Conservation (phyloP, 2,113 vertebrate species). For the Hippocampus comes region DNA sequence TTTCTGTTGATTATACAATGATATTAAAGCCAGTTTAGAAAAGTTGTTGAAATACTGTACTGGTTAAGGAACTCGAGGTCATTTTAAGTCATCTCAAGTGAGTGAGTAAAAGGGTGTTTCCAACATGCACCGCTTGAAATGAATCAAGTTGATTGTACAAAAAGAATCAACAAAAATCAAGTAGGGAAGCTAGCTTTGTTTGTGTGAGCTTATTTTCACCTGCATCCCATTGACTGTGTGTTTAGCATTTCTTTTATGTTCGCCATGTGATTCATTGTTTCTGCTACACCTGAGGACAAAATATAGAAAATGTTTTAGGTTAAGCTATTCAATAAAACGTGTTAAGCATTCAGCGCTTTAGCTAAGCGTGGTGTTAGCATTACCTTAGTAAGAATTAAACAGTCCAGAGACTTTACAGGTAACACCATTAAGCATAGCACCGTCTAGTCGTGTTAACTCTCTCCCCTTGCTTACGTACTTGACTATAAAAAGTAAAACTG, state of each 20-base stretch:
- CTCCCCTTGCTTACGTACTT: not conserved
- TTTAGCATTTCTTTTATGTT: constrained; percentile 87
- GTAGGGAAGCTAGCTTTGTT: not conserved
- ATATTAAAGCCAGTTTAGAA: constrained; percentile 39
- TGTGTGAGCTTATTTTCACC: constrained; percentile 61
- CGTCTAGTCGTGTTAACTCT: not conserved
- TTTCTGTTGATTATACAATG: constrained; percentile 51
- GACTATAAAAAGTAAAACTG: not conserved
- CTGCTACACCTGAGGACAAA: constrained; percentile 21
- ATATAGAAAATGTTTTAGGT: not conserved
- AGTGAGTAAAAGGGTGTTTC: not conserved
- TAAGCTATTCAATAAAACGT: not conserved
- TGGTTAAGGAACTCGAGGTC: not conserved
- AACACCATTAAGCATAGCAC: too few species aligned
- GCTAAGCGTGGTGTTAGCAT: not conserved
- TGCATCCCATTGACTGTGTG: constrained; percentile 64
- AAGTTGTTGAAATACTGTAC: not conserved
- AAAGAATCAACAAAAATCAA: not conserved
- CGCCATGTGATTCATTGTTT: constrained; percentile 81
- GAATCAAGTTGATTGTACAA: not conserved
- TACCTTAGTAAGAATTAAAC: not conserved
- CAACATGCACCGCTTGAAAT: not conserved
- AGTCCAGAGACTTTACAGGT: not conserved
- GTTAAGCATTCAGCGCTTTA: not conserved
- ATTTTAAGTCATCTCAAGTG: too few species aligned